Percentiles rank a stretch among this genome's conserved stretches.
These are phyloP conservation scores for Nephrotoma appendiculata DNA, from an alignment of 2,888 invertebrate genomes.

Conservation along the genomic window DNA sequence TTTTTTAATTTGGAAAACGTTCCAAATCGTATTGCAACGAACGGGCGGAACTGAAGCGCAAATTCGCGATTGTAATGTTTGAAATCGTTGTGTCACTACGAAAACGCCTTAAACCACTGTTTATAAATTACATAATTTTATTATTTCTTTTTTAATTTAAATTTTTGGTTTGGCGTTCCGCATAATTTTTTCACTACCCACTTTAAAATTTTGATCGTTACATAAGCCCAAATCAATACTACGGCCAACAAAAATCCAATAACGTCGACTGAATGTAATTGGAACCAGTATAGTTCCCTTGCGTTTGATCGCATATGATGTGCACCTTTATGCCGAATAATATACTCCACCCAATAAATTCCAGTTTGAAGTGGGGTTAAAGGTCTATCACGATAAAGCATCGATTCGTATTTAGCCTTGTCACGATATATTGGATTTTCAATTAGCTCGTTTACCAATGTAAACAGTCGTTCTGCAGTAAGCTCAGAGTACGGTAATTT, in stretches of 20 bases:
- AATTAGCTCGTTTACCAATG: constrained; percentile 14
- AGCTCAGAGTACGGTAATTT: constrained; percentile 24
- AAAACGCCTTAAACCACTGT: no score
- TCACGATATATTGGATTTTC: neutral
- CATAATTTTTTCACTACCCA: neutral
- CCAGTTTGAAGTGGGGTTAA: constrained; percentile 33
- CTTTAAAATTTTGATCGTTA: neutral
- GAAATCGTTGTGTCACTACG: no score
- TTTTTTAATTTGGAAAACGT: no score
- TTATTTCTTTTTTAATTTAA: neutral
- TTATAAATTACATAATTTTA: neutral
- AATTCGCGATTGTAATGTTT: no score
- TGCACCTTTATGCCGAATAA: constrained; percentile 34
- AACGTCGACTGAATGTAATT: neutral
- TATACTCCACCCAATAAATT: constrained; percentile 36
- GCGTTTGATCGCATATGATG: constrained; percentile 32
- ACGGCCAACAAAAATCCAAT: neutral
- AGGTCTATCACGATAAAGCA: constrained; percentile 33
- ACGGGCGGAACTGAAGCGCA: no score
- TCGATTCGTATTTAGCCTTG: constrained; percentile 27
- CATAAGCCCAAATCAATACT: neutral
- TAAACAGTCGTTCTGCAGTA: constrained; percentile 22
- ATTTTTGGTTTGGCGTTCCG: neutral
- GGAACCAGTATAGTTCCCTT: constrained; percentile 22
- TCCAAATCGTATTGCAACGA: no score